phyloP scores from a whole-genome alignment of 2,113 vertebrate species.

The Nasalis larvatus region DNA sequence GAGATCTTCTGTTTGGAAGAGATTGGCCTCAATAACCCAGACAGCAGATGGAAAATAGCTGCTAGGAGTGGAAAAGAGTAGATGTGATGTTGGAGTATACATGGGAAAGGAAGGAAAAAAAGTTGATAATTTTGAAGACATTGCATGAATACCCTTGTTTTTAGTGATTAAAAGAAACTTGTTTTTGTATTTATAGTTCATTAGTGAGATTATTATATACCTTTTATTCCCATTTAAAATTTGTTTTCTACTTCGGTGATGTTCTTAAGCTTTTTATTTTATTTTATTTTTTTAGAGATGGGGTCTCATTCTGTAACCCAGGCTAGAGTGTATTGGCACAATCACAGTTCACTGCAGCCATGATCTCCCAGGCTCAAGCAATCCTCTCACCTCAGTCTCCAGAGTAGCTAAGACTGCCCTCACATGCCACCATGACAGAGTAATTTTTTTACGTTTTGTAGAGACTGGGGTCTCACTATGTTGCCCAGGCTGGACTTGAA shows the following conservation, averaged over 20 bases:
- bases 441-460: too few species aligned
- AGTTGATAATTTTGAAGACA: background rate
- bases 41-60: background rate
- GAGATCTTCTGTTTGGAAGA: background rate
- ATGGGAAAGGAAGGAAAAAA: background rate
- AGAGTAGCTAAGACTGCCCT: too few species aligned
- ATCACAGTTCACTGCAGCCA: too few species aligned
- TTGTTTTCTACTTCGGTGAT: conserved; percentile 8
- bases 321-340: too few species aligned
- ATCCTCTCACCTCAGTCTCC: too few species aligned
- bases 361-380: too few species aligned
- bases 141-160: background rate
- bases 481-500: too few species aligned
- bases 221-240: conserved; percentile 34
- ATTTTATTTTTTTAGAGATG: too few species aligned
- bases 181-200: background rate
- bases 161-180: background rate
- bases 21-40: background rate
- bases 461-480: too few species aligned
- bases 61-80: background rate
- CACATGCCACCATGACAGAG: too few species aligned
- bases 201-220: background rate
- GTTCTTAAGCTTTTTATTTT: too few species aligned
- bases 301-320: too few species aligned
- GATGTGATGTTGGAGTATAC: background rate